Evolutionary conservation across 2,888 invertebrate genomes (phyloP), one percentile per base, ranked within the genome.

Genomic region (Plagodis dolabraria): DNA sequence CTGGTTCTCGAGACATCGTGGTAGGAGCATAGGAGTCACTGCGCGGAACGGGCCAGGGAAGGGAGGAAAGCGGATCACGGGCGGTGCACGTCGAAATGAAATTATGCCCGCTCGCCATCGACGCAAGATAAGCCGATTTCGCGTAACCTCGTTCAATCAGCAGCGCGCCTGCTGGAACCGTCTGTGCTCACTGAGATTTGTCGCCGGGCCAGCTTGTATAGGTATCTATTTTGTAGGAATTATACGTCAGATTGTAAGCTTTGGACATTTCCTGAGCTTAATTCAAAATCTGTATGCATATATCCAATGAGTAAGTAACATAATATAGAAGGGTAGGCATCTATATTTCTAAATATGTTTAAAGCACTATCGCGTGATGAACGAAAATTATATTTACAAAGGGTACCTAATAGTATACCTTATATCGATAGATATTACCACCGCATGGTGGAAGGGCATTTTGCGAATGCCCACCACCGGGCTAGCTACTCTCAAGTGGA

Each of bases 121-220:
- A 68, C 65, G 72, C 75, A 78, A 85, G 83, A 83, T 87, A 90
- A 89, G 86, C 87, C 85, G 88, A 89, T 90, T 89, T 83, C 79
- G 80, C 76, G 84, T 86, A 87, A 87, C 86, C 83, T 87, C 82
- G 85, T 89, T 85, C 89, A 87, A 87, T 89, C 89, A 87, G 82
- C 89, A 87, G 82, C 68, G 77, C 55, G 55, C 40, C 40, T 40
- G 40, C 71, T 66, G 77, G 75, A 79, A 74, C 73, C 71, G 67
- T 69, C 75, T 76, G 71, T 74, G 67, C 64, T 72, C 67, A 68
- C 69, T 58, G 67, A 68, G 71, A 72, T 73, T 74, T 69, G 38
- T 49, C 45, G 35, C 10, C 53, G 50, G 42, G 34, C 46, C 45
- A 11, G 51, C 42, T 47, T 56, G 43, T 53, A 47, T 45, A 22